Evolutionary conservation across 2,113 vertebrate species (phyloP), one percentile per base, ranked within the genome.

Genomic region (Serilophus lunatus): DNA sequence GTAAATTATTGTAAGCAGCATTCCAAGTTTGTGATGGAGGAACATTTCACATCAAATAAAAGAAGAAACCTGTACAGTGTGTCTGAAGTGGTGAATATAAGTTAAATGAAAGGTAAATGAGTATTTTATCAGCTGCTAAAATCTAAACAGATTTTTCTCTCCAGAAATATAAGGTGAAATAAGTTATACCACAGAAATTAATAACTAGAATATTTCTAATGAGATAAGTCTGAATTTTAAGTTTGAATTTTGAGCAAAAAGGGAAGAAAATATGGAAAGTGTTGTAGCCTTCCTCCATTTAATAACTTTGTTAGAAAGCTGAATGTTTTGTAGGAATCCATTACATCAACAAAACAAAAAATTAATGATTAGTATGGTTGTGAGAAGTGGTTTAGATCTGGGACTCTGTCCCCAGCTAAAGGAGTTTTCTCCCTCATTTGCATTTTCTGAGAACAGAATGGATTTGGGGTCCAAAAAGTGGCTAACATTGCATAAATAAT

Each of bases 401-500:
- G 54, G 94, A 96, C 88, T 89, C 76, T 91, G 78, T 98, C 96
- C 96, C 96, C 77, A 96, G 97, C 95, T 94, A 97, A 71, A 92
- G 92, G 86, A 95, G 92, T 97, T 97, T 93, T 97, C 25, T 29
- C 91, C 86, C 93, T 97, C 95, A 93, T 94, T 98, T 97, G 80
- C 95, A 92, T 96, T 90, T 72, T 96, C 60, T 76, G 97, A 96
- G 77, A 97, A 96, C 87, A 98, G 97, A 98, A 96, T 96, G 95
- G 96, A 97, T 96, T 85, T 82, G 64, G 96, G 97, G 94, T 98
- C 97, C 98, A 98, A 98, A 98, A 97, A 98, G 96, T 96, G 97
- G 97, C 95, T 97, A 98, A 95, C 97, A 97, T 96, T 97, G 97
- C 98, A 98, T 98, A 98, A 98, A 98, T 98, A 97, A 98, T 98